phyloP scores from a whole-genome alignment of 2,113 vertebrate genomes.

The Pitta sordida region DNA sequence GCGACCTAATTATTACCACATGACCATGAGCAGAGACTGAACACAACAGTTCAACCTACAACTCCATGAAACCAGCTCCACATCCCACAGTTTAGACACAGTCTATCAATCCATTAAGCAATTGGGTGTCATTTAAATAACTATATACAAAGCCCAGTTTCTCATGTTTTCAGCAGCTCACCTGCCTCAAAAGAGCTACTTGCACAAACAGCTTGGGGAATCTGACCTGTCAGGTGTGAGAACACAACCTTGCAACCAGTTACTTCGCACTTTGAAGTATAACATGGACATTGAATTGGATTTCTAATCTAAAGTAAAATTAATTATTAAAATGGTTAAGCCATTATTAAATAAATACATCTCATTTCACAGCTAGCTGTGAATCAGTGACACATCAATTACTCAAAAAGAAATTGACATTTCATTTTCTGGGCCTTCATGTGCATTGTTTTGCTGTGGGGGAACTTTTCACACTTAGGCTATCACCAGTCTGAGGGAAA shows the following conservation, averaged over 20 bases:
- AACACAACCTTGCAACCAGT: background rate
- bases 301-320: slow-evolving; percentile 11
- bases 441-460: background rate
- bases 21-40: background rate
- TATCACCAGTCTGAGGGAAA: background rate
- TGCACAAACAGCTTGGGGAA: background rate
- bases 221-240: background rate
- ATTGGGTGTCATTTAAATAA: background rate
- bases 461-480: background rate
- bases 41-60: background rate
- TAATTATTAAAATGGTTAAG: slow-evolving; percentile 27
- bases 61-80: background rate
- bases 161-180: background rate
- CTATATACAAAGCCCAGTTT: background rate
- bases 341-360: slow-evolving; percentile 19
- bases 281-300: background rate
- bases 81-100: background rate
- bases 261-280: background rate
- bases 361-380: background rate
- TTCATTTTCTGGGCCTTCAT: background rate
- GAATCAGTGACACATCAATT: slow-evolving; percentile 4
- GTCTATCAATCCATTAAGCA: background rate
- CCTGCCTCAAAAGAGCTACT: background rate
- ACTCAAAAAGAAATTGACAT: background rate
- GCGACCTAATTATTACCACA: background rate